A percentile compares a stretch with the other conserved stretches of the same genome.
Evolutionary conservation across 92 coral and sea anemone genomes (phyloP).

Genomic region (Virgularia gustaviana): DNA sequence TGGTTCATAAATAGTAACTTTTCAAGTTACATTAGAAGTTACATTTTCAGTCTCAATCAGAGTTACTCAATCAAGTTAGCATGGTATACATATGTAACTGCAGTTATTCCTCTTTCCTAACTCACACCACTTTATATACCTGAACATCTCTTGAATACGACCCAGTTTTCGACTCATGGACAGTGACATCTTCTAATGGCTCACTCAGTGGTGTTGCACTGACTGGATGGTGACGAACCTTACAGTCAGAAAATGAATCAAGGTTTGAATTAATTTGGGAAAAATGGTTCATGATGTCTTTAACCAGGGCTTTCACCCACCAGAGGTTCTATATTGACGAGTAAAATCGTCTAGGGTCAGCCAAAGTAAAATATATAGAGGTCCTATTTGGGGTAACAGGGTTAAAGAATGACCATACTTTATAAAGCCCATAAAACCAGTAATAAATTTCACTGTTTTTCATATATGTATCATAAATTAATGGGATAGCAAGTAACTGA

Average conservation of each 20-base stretch:
- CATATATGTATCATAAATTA: no score
- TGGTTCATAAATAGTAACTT: no score
- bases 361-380: neutral
- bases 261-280: neutral
- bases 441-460: no score
- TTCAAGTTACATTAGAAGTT: no score
- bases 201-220: conserved; percentile 64
- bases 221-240: conserved; percentile 30
- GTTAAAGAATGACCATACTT: no score
- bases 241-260: neutral
- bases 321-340: no score
- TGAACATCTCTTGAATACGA: conserved; percentile 28
- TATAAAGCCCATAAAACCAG: no score
- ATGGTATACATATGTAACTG: neutral
- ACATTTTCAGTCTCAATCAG: neutral
- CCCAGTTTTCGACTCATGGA: neutral
- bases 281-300: neutral
- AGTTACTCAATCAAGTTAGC: neutral
- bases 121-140: no score
- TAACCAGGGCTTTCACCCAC: neutral
- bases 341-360: no score
- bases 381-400: neutral
- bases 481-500: no score
- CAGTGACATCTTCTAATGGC: conserved; percentile 61
- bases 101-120: no score